Conservation (phyloP, 2,797 vertebrate genomes). For the Rhinogobio ventralis region DNA sequence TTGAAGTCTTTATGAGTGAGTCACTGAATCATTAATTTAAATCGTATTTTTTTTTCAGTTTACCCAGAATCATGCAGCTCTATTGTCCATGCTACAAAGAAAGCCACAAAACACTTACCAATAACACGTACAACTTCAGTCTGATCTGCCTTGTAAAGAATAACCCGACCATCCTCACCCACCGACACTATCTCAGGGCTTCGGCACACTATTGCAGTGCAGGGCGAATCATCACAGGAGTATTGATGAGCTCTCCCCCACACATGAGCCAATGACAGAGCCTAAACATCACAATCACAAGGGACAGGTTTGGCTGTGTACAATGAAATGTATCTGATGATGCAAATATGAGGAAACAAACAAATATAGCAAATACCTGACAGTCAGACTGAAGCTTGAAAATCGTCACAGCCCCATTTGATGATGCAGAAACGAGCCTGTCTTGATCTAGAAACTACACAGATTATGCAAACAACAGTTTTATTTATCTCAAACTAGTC, state of each 20-base stretch:
- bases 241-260: slow-evolving; percentile 89
- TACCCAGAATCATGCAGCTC: not conserved
- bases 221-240: slow-evolving; percentile 83
- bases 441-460: slow-evolving; percentile 94
- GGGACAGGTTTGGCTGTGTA: not conserved
- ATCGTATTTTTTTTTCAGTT: not conserved
- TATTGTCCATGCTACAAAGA: not conserved
- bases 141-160: slow-evolving; percentile 89
- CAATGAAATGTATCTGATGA: not conserved
- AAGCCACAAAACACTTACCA: slow-evolving; percentile 76
- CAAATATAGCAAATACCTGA: slow-evolving; percentile 77
- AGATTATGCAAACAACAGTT: slow-evolving; percentile 24
- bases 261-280: slow-evolving; percentile 81
- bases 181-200: slow-evolving; percentile 93
- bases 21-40: no score
- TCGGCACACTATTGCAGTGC: slow-evolving; percentile 88
- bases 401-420: slow-evolving; percentile 88
- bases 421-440: slow-evolving; percentile 90
- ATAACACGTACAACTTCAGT: slow-evolving; percentile 84
- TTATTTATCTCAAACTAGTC: not conserved
- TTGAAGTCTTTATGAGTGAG: no score
- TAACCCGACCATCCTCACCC: slow-evolving; percentile 93
- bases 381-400: slow-evolving; percentile 87
- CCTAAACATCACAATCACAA: slow-evolving; percentile 71
- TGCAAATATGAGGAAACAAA: not conserved